Conservation (phyloP, 2,888 invertebrate genomes). For the Hipparchia sbordonii region DNA sequence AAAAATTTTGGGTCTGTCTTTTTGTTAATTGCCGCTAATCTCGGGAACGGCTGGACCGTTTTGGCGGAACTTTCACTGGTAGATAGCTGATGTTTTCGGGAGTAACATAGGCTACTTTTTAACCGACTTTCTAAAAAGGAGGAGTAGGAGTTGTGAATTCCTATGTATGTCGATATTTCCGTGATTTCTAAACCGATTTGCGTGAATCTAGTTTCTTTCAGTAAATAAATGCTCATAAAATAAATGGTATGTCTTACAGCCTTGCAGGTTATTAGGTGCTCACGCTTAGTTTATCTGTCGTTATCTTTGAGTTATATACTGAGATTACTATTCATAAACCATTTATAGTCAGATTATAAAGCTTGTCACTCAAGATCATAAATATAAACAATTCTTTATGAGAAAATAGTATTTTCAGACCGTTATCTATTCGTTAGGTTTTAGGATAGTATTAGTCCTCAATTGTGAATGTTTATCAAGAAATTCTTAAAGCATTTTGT, state of each 20-base stretch:
- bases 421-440: neutral
- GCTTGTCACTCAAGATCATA: constrained; percentile 35
- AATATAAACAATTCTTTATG: constrained; percentile 15
- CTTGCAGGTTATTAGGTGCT: constrained; percentile 21
- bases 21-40: too few relatives aligned
- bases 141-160: too few relatives aligned
- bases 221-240: neutral
- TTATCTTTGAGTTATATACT: constrained; percentile 42
- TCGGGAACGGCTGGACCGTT: too few relatives aligned
- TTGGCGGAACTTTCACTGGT: too few relatives aligned
- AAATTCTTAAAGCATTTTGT: neutral
- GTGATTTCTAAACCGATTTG: too few relatives aligned
- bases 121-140: too few relatives aligned
- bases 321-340: constrained; percentile 44
- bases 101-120: too few relatives aligned
- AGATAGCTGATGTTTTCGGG: too few relatives aligned
- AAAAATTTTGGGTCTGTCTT: too few relatives aligned
- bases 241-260: constrained; percentile 14
- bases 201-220: neutral
- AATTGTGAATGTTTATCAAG: neutral
- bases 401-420: constrained; percentile 5
- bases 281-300: constrained; percentile 37
- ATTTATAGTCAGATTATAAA: constrained; percentile 40
- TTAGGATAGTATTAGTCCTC: neutral
- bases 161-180: too few relatives aligned